These are phyloP conservation scores for Entomobrya multifasciata DNA, from an alignment of 2,888 invertebrate species.

Conservation along the genomic window DNA sequence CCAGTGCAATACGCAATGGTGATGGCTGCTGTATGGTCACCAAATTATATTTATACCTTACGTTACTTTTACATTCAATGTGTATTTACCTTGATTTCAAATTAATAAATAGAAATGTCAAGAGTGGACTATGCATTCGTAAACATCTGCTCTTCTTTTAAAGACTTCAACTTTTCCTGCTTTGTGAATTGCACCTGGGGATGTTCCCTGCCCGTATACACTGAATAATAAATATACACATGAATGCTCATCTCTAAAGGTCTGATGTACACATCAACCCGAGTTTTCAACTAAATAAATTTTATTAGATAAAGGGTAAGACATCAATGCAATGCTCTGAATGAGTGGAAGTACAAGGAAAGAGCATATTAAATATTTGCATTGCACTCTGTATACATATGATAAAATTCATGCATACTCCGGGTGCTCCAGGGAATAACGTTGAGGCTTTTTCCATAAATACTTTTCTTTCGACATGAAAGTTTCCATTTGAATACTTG, in stretches of 20 bases:
- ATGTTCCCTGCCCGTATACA: not conserved
- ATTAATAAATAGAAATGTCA: slow-evolving; percentile 39
- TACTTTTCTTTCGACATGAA: not conserved
- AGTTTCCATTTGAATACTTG: not conserved
- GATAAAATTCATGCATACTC: not conserved
- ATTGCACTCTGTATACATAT: not conserved
- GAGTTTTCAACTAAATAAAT: not conserved
- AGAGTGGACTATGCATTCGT: not conserved
- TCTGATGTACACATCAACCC: not conserved
- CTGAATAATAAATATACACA: not conserved
- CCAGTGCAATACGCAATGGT: no score
- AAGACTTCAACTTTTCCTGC: not conserved
- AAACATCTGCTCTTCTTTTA: slow-evolving; percentile 21
- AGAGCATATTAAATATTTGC: slow-evolving; percentile 33
- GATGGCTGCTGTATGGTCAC: not conserved
- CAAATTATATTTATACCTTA: not conserved
- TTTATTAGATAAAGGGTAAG: slow-evolving; percentile 6
- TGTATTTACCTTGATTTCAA: slow-evolving; percentile 27
- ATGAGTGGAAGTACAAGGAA: not conserved
- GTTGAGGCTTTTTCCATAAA: not conserved
- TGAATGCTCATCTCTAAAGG: not conserved
- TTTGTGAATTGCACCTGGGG: not conserved
- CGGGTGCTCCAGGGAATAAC: not conserved
- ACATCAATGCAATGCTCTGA: not conserved
- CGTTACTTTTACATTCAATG: not conserved